Conservation (phyloP, 2,113 vertebrate genomes). For the Zosterops pallidus region DNA sequence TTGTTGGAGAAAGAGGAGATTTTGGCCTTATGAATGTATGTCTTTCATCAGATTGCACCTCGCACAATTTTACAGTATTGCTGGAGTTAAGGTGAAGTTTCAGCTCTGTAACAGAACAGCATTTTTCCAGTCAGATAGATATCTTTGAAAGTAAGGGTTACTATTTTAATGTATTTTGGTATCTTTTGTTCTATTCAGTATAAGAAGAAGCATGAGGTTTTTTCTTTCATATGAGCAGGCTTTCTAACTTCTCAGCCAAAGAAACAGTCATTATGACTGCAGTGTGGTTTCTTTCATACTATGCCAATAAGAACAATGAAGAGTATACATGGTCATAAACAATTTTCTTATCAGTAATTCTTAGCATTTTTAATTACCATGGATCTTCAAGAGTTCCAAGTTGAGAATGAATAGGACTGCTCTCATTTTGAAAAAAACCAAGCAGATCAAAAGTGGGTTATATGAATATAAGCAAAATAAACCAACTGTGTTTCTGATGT, state of each 20-base stretch:
- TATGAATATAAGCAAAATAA: background rate
- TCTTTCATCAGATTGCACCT: background rate
- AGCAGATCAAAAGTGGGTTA: background rate
- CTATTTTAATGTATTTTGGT: background rate
- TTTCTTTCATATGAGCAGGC: background rate
- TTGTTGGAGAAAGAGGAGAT: accelerated
- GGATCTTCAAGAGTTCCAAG: background rate
- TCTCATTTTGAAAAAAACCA: background rate
- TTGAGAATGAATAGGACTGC: background rate
- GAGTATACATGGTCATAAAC: background rate
- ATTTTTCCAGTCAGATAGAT: background rate
- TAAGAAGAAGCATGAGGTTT: background rate
- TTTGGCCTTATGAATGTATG: background rate
- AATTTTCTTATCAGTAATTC: background rate
- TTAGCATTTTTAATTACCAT: background rate
- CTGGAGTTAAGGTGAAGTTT: background rate
- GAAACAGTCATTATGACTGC: background rate
- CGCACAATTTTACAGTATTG: background rate
- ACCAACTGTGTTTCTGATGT: background rate
- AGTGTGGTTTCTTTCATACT: background rate
- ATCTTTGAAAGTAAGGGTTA: background rate
- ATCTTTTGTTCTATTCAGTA: background rate
- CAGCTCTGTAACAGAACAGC: background rate
- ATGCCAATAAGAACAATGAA: background rate
- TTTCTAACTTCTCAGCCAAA: background rate